Conservation (phyloP, 2,888 invertebrate genomes). For the Tipula unca region DNA sequence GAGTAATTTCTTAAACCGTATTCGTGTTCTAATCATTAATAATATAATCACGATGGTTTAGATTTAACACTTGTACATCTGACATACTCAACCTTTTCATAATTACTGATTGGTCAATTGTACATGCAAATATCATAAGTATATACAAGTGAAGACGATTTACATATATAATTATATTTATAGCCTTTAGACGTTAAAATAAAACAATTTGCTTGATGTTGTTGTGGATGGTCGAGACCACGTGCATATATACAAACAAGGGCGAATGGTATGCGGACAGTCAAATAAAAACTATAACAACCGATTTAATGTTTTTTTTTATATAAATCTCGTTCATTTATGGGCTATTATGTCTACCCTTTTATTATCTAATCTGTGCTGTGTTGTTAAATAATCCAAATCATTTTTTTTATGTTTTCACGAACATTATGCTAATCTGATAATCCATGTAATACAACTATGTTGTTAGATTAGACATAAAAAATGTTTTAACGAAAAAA, state of each 20-base stretch:
- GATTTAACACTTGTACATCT: background rate
- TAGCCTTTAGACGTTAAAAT: background rate
- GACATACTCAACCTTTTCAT: background rate
- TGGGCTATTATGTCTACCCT: background rate
- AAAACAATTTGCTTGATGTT: background rate
- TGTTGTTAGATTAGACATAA: background rate
- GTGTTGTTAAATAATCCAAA: background rate
- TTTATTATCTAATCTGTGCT: background rate
- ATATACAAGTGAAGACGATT: background rate
- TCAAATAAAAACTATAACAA: background rate
- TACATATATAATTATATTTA: background rate
- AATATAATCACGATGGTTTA: background rate
- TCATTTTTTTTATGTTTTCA: background rate
- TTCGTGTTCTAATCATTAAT: background rate
- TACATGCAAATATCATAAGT: background rate
- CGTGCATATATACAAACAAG: background rate
- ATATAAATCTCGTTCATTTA: background rate
- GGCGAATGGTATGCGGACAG: background rate
- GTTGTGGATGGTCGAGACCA: background rate
- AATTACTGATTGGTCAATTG: background rate
- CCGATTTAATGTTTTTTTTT: background rate
- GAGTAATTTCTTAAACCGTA: background rate
- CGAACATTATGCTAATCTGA: background rate
- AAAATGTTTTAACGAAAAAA: background rate
- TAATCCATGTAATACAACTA: background rate